Base-by-base conservation (phyloP, 1,140 invertebrate species). In the Lasioglossum baleicum region DNA sequence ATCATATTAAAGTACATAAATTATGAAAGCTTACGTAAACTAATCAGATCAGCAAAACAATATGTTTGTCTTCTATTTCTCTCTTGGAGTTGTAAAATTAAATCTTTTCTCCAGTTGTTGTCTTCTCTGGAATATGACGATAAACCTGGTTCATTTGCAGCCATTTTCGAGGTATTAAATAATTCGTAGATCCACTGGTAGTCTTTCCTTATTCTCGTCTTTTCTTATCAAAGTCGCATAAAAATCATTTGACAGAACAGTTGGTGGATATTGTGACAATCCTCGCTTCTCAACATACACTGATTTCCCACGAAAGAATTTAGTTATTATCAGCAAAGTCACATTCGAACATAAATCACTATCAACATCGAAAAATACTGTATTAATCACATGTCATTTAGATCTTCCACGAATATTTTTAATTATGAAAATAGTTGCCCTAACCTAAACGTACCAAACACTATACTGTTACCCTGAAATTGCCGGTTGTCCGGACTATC, bases 21-120 rank as follows among this genome's bases (percentile, higher is more conserved):
- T 2, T 22, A 44, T 22, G 4, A 83, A 81, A 77, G 56, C 94
- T 93, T 93, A 95, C 95, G 95, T 88, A 95, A 93, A 83, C 92
- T 92, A 81, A 96, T 95, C 74, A 96, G 93, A 90, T 95, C 95
- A 75, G 95, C 93, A 85, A 95, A 95, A 84, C 94, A 93, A 53
- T 93, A 88, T 26, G 93, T 94, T 91, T 95, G 94, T 69, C 90
- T 91, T 86, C 90, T 93, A 88, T 95, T 95, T 83, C 95, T 92
- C 68, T 94, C 92, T 42, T 94, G 93, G 68, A 96, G 86, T 83
- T 94, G 94, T 79, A 88, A 90, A 80, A 95, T 90, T 81, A 96
- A 92, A 88, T 92, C 91, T 76, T 94, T 93, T 73, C 94, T 94
- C 95, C 95, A 96, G 72, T 90, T 90, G 72, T 86, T 88, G 51